Evolutionary conservation across 2,888 invertebrate genomes (phyloP).

Genomic region (Philaethria dido): DNA sequence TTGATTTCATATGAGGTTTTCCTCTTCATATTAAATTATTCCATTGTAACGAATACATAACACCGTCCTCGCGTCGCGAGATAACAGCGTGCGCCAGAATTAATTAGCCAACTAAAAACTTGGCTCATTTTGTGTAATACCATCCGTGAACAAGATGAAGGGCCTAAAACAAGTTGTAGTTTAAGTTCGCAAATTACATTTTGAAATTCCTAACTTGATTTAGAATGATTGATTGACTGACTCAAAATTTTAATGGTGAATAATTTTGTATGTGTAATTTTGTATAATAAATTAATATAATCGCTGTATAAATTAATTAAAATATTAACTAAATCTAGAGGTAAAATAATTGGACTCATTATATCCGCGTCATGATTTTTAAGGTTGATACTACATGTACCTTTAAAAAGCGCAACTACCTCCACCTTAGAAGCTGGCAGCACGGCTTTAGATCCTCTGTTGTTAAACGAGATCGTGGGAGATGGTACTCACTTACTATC

Average conservation of each 20-base stretch:
- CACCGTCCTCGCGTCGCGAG: conserved; percentile 44
- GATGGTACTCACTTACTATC: no score
- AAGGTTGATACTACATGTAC: no score
- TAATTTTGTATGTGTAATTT: background rate
- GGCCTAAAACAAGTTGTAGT: conserved; percentile 36
- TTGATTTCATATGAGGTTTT: conserved; percentile 17
- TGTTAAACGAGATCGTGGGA: no score
- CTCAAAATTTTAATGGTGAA: background rate
- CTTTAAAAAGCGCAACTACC: no score
- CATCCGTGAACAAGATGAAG: conserved; percentile 46
- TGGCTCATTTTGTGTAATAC: conserved; percentile 58
- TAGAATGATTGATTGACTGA: conserved; percentile 20
- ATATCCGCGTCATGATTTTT: no score
- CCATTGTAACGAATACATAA: conserved; percentile 37
- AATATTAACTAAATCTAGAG: no score
- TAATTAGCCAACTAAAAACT: conserved; percentile 71
- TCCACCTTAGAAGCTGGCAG: no score
- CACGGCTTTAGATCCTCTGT: no score
- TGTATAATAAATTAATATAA: no score
- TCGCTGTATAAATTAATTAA: no score
- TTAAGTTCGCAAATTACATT: conserved; percentile 25
- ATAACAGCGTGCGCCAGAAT: conserved; percentile 67
- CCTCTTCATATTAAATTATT: conserved; percentile 36
- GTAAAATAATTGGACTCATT: no score
- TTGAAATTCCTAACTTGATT: conserved; percentile 17